These are phyloP conservation scores for Drosophila pegasa DNA, from an alignment of 2,888 invertebrate genomes.

Conservation along the genomic window DNA sequence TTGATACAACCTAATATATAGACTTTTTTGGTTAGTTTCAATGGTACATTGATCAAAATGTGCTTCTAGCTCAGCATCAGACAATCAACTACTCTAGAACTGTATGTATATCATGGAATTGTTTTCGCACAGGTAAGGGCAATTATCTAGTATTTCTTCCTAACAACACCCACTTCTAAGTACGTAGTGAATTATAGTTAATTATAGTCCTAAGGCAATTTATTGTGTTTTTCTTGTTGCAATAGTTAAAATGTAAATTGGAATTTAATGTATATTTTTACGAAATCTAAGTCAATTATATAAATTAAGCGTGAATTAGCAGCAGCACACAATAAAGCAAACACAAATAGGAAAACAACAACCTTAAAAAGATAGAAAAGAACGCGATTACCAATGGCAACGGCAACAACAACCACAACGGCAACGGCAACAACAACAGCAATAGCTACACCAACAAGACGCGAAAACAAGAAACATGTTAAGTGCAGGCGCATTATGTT, in stretches of 20 bases:
- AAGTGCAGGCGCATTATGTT: conserved; percentile 79
- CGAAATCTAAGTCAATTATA: conserved; percentile 74
- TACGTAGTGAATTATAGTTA: conserved; percentile 40
- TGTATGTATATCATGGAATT: neutral
- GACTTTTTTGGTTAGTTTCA: neutral
- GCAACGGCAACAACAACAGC: conserved; percentile 25
- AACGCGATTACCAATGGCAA: conserved; percentile 50
- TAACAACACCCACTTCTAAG: conserved; percentile 40
- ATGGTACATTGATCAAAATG: neutral
- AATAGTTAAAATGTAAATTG: conserved; percentile 64
- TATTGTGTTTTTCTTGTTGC: conserved; percentile 28
- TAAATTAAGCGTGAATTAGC: conserved; percentile 75
- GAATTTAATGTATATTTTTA: conserved; percentile 71
- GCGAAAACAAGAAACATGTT: conserved; percentile 74
- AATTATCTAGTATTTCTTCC: conserved; percentile 27
- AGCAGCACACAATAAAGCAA: conserved; percentile 23
- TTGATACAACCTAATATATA: neutral
- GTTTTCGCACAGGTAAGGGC: conserved; percentile 2
- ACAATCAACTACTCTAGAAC: neutral
- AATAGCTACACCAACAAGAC: conserved; percentile 40
- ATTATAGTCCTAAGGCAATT: conserved; percentile 51
- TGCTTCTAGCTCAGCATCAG: neutral
- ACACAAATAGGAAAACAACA: conserved; percentile 29
- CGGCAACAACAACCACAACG: neutral
- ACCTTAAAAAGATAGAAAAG: conserved; percentile 44